phyloP scores from a whole-genome alignment of 2,113 vertebrate species.

The Hemiscyllium ocellatum region DNA sequence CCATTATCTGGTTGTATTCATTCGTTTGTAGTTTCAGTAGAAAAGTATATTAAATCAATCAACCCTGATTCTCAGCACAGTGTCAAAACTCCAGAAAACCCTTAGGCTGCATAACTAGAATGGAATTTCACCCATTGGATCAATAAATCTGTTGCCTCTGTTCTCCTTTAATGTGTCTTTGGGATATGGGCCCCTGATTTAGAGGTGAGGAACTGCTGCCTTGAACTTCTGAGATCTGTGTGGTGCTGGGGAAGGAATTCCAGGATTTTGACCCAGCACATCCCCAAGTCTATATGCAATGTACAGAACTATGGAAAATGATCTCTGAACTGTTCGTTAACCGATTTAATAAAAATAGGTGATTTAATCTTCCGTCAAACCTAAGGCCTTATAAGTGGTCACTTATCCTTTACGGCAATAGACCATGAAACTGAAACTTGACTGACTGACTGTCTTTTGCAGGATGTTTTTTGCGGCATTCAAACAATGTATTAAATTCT shows the following conservation, averaged over 20 bases:
- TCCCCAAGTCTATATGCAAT: background rate
- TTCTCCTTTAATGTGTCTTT: background rate
- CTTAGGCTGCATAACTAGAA: background rate
- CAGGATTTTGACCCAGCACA: background rate
- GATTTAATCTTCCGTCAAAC: background rate
- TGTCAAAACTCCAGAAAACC: background rate
- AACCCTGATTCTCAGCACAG: background rate
- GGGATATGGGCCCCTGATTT: background rate
- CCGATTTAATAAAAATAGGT: background rate
- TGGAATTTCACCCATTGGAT: background rate
- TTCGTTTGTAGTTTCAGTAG: background rate
- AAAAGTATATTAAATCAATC: background rate
- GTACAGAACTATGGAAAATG: background rate
- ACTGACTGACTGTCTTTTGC: background rate
- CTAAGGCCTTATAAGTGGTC: background rate
- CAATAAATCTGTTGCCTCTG: background rate
- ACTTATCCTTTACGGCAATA: too few relatives aligned
- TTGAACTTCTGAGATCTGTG: background rate
- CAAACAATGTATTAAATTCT: background rate
- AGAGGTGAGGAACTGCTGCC: background rate
- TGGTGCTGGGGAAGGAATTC: background rate
- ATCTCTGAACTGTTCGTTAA: background rate
- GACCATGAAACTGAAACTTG: background rate
- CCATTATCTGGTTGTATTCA: background rate
- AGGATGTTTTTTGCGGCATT: background rate